Percentiles rank a stretch among this genome's conserved stretches.
Conservation (phyloP, 1,140 invertebrate species). For the Drosophila pachea region DNA sequence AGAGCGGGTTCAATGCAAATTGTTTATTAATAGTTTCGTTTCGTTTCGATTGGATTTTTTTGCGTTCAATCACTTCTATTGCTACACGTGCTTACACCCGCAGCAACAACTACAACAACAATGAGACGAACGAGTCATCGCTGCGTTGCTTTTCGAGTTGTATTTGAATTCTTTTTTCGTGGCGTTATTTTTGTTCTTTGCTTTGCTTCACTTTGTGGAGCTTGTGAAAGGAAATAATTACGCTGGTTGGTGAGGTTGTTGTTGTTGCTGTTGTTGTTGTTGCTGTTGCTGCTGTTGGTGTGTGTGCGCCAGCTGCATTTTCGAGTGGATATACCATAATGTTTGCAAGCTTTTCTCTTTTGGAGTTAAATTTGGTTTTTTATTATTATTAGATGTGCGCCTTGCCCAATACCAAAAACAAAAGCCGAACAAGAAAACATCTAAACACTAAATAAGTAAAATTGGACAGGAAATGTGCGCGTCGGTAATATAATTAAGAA, state of each 20-base stretch:
- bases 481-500: constrained; percentile 43
- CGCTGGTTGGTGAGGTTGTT: constrained; percentile 50
- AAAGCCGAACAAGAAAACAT: constrained; percentile 40
- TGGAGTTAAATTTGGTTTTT: constrained; percentile 4
- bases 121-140: constrained; percentile 5
- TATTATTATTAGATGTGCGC: constrained; percentile 53
- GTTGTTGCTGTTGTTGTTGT: constrained; percentile 7
- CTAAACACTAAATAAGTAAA: constrained; percentile 61
- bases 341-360: constrained; percentile 55
- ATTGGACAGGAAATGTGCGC: constrained; percentile 50
- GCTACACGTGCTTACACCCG: constrained; percentile 58
- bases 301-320: constrained; percentile 45
- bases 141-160: constrained; percentile 20
- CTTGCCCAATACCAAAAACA: constrained; percentile 33
- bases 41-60: constrained; percentile 3
- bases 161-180: constrained; percentile 21
- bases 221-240: constrained; percentile 76
- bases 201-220: constrained; percentile 50
- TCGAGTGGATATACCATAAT: constrained; percentile 38
- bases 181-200: constrained; percentile 58
- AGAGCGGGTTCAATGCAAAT: constrained; percentile 30
- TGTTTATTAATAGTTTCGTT: constrained; percentile 45
- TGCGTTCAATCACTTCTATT: constrained; percentile 14
- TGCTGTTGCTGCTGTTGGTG: constrained; percentile 2
- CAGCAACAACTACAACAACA: constrained; percentile 36